Evolutionary conservation across 2,888 invertebrate species (phyloP).

Genomic region (Lissocephala sabroskyi): DNA sequence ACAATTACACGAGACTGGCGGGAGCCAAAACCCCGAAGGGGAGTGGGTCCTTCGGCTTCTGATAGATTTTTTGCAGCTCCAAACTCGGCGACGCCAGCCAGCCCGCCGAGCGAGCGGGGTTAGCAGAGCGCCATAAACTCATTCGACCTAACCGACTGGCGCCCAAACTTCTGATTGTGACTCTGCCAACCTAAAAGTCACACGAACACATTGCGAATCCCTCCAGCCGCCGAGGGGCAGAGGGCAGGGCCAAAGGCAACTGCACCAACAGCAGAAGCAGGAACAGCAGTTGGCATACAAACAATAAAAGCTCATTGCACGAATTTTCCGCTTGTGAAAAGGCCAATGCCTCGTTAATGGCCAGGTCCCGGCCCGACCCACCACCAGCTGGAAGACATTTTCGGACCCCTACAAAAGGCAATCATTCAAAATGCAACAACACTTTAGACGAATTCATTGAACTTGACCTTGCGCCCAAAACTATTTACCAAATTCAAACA

Average conservation of each 20-base stretch:
- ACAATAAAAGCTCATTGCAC: slow-evolving; percentile 19
- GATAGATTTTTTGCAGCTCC: slow-evolving; percentile 9
- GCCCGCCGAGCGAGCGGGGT: slow-evolving; percentile 21
- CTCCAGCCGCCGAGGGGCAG: neutral
- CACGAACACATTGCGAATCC: slow-evolving; percentile 3
- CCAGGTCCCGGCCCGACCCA: slow-evolving; percentile 23
- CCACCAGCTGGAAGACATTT: too few relatives aligned
- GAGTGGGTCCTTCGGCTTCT: neutral
- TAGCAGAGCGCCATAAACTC: slow-evolving; percentile 4
- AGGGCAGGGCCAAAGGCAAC: slow-evolving; percentile 9
- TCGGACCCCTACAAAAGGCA: too few relatives aligned
- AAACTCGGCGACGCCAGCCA: slow-evolving; percentile 21
- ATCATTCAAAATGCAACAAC: too few relatives aligned
- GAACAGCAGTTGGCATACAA: slow-evolving; percentile 3
- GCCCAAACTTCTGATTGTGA: slow-evolving; percentile 33
- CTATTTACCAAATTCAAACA: too few relatives aligned
- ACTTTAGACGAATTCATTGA: too few relatives aligned
- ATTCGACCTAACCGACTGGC: slow-evolving; percentile 37
- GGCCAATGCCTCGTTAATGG: slow-evolving; percentile 62
- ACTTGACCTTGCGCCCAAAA: too few relatives aligned
- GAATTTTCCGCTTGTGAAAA: slow-evolving; percentile 21
- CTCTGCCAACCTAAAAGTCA: too few relatives aligned
- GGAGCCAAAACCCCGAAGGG: slow-evolving; percentile 1
- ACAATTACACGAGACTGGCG: slow-evolving; percentile 18
- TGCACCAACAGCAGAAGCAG: slow-evolving; percentile 2